phyloP scores from a whole-genome alignment of 2,888 invertebrate genomes.

The Acleris sparsana region DNA sequence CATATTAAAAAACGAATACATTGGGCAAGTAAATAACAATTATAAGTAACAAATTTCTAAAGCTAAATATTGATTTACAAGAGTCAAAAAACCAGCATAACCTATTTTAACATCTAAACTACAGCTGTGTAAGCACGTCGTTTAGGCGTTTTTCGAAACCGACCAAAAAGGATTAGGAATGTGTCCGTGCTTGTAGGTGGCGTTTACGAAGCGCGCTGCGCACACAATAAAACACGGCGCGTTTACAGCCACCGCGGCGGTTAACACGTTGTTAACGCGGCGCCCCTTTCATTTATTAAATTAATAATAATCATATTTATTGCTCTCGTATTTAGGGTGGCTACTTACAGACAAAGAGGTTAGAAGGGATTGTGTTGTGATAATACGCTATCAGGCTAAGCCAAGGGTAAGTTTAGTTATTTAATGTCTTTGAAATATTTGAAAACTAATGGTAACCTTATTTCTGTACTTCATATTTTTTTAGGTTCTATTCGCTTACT shows the following conservation, averaged over 20 bases:
- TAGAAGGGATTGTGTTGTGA: too few relatives aligned
- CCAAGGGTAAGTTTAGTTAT: too few relatives aligned
- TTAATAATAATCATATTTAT: slow-evolving; percentile 53
- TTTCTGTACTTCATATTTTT: too few relatives aligned
- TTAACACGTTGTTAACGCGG: slow-evolving; percentile 56
- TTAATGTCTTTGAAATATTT: too few relatives aligned
- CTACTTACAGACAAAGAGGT: background rate
- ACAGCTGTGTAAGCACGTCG: slow-evolving; percentile 32
- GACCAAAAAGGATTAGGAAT: slow-evolving; percentile 23
- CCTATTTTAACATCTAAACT: background rate
- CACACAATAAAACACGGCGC: slow-evolving; percentile 46
- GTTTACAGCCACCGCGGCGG: slow-evolving; percentile 48
- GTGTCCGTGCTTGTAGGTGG: slow-evolving; percentile 41
- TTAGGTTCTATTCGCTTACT: too few relatives aligned
- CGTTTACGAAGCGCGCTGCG: slow-evolving; percentile 44
- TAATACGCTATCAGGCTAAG: too few relatives aligned
- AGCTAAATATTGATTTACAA: background rate
- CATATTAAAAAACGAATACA: slow-evolving; percentile 40
- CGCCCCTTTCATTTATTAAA: slow-evolving; percentile 59
- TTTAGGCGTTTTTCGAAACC: slow-evolving; percentile 26
- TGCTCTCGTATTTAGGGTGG: slow-evolving; percentile 27
- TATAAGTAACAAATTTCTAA: too few relatives aligned
- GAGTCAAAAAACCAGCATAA: slow-evolving; percentile 3
- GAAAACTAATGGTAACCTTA: too few relatives aligned
- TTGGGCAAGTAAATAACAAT: too few relatives aligned